Base-by-base conservation (phyloP, 2,888 invertebrate species). In the Neria commutata region DNA sequence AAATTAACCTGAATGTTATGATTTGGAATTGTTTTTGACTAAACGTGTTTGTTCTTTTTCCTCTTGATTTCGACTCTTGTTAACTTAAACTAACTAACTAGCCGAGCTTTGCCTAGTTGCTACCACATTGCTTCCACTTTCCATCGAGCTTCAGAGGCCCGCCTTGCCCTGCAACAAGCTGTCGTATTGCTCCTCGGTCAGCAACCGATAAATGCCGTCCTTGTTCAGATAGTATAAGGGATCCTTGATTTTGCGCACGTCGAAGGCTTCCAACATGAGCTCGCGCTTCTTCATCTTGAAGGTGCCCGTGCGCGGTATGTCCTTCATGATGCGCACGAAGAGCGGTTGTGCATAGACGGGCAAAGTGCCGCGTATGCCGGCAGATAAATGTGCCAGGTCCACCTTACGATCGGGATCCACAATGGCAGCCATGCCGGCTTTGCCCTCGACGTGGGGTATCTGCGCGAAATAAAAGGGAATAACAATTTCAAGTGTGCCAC, bases 391-490 rank as follows among this genome's bases (percentile, higher is more conserved):
- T 23, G 78, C 68, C 65, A 91, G 81, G 71, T 88, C 85, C 55
- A 91, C 78, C 58, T 83, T 79, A 29, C 85, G 83, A 1, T 86
- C 81, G 3, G 87, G 85, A 79, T 93, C 92, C 17, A 90, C 91
- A 58, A 97, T 87, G 19, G 95, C 94, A 19, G 90, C 94, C 97
- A 98, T 98, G 64, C 97, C 97, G 16, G 94, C 95, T 71, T 90
- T 88, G 0, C 97, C 97, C 76, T 94, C 93, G 51, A 88, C 86
- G 61, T 87, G 86, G 1, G 91, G 91, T 65, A 93, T 85, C 91
- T 92, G 76, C 53, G 68, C 67, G 24, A 26, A 33, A 53, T 42
- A 14, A 24, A 16, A 24, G 6, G 54, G 37, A 46, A 52, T 29
- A 34, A 14, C 34, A 37, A 47, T 40, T 56, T 47, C 2, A 34